A percentile compares a stretch with the other conserved stretches of the same genome.
Conservation (phyloP, 1,140 invertebrate species). For the Cheumatopsyche charites region DNA sequence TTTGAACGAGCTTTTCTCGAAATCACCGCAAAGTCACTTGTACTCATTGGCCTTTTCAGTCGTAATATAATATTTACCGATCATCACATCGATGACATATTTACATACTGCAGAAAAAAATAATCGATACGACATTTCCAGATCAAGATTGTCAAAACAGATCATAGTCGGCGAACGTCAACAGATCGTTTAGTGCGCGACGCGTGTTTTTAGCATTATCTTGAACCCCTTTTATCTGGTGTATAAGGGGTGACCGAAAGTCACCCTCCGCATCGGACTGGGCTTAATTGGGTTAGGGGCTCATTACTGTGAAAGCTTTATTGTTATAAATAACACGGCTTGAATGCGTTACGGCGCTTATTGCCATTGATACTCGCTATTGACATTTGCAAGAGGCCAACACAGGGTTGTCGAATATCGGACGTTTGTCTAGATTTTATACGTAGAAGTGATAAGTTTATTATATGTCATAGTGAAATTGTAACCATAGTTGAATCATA, state of each 20-base stretch:
- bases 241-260: slow-evolving; percentile 31
- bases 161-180: neutral
- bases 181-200: neutral
- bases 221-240: slow-evolving; percentile 12
- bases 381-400: slow-evolving; percentile 30
- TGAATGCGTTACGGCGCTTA: slow-evolving; percentile 39
- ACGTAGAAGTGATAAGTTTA: too few relatives aligned
- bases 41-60: too few relatives aligned
- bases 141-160: slow-evolving; percentile 1
- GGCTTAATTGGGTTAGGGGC: slow-evolving; percentile 48
- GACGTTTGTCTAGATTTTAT: too few relatives aligned
- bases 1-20: too few relatives aligned
- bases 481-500: too few relatives aligned
- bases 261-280: slow-evolving; percentile 34
- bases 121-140: too few relatives aligned
- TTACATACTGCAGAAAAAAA: too few relatives aligned
- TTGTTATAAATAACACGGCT: slow-evolving; percentile 48
- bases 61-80: too few relatives aligned
- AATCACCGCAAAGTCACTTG: too few relatives aligned
- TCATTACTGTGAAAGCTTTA: slow-evolving; percentile 49
- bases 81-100: too few relatives aligned
- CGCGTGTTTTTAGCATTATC: slow-evolving; percentile 41
- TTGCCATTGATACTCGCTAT: slow-evolving; percentile 42
- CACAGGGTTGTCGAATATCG: slow-evolving; percentile 26
- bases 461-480: too few relatives aligned